A percentile compares a stretch with the other conserved stretches of the same genome.
phyloP scores from a whole-genome alignment of 2,888 invertebrate species.

The Lasioglossum malachurum region DNA sequence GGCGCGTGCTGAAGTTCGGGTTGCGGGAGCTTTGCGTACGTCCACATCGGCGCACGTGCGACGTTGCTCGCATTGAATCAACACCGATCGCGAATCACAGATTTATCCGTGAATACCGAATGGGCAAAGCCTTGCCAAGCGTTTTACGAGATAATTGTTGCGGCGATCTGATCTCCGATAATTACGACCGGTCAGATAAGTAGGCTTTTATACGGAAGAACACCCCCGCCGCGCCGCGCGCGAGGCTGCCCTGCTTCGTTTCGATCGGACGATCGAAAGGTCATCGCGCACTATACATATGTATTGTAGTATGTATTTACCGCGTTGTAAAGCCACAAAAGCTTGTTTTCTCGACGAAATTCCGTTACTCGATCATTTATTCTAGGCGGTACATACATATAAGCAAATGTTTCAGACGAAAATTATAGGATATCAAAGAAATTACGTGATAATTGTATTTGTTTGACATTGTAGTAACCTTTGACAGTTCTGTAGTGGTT shows the following conservation, averaged over 20 bases:
- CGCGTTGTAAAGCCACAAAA: too few relatives aligned
- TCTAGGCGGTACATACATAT: too few relatives aligned
- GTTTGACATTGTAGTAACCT: too few relatives aligned
- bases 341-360: background rate
- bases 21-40: conserved; percentile 80
- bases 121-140: conserved; percentile 53
- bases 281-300: background rate
- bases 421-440: too few relatives aligned
- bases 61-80: conserved; percentile 80
- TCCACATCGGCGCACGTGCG: conserved; percentile 75
- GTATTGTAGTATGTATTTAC: too few relatives aligned
- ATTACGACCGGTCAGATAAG: conserved; percentile 1
- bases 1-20: conserved; percentile 84
- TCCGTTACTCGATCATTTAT: too few relatives aligned
- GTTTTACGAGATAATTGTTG: conserved; percentile 68
- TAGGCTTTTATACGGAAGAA: conserved; percentile 17
- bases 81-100: conserved; percentile 70
- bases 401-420: too few relatives aligned
- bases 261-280: background rate
- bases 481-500: too few relatives aligned
- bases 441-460: too few relatives aligned
- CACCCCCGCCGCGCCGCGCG: too few relatives aligned
- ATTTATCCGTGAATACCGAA: conserved; percentile 61
- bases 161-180: conserved; percentile 50
- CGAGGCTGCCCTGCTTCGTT: background rate